Conservation (phyloP, 1,140 invertebrate genomes). For the Reticulitermes speratus region DNA sequence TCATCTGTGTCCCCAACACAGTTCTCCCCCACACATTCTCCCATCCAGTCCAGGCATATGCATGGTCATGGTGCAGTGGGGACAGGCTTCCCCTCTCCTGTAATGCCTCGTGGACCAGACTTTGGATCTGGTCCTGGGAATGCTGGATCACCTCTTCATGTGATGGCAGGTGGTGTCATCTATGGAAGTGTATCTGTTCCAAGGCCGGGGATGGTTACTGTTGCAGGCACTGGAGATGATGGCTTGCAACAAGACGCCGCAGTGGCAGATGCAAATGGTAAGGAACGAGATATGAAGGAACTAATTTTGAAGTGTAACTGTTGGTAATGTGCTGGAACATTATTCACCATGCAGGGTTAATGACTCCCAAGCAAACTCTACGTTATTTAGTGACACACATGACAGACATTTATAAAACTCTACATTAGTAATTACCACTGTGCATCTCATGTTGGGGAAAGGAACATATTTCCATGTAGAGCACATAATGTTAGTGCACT, state of each 20-base stretch:
- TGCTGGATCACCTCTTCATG: conserved; percentile 34
- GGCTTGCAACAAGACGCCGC: conserved; percentile 26
- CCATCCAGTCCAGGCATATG: conserved; percentile 54
- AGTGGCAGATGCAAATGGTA: conserved; percentile 30
- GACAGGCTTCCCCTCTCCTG: conserved; percentile 41
- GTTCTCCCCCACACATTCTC: conserved; percentile 78
- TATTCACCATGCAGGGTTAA: too few relatives aligned
- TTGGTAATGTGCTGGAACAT: too few relatives aligned
- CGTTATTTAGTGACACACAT: too few relatives aligned
- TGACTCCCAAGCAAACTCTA: too few relatives aligned
- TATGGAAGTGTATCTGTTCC: conserved; percentile 33
- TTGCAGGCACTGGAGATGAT: conserved; percentile 31
- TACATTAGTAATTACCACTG: too few relatives aligned
- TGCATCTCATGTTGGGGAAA: too few relatives aligned
- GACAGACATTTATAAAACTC: too few relatives aligned
- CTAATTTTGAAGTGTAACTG: background rate
- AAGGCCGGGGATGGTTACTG: conserved; percentile 26
- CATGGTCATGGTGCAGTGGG: conserved; percentile 25
- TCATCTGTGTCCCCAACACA: conserved; percentile 58
- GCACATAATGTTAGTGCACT: too few relatives aligned
- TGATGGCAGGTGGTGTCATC: conserved; percentile 38
- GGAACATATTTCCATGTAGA: too few relatives aligned
- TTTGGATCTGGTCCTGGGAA: background rate
- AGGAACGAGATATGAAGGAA: background rate
- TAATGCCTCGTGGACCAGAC: conserved; percentile 32